Evolutionary conservation across 2,797 vertebrate species (phyloP), one percentile per base, ranked within the genome.

Genomic region (Clarias platycephalus): DNA sequence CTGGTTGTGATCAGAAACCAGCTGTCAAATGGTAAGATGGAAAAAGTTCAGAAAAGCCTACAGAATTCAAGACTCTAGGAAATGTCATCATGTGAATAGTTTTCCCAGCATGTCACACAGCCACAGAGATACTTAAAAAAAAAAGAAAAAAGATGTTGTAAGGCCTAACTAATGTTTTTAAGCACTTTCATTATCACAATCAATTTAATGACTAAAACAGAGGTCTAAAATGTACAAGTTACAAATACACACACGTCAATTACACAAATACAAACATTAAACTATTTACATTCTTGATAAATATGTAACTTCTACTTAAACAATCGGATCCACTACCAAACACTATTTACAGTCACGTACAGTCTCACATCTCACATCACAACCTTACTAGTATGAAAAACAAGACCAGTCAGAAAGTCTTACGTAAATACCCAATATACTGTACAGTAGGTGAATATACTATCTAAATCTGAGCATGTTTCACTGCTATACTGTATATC

Each of bases 41-140:
- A 40, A n/a, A 44, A 71, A 26, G 1, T 22, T 75, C 26, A 20
- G 49, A 8, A 31, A 75, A 75, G 7, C 44, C 22, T 53, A 6
- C 26, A 26, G 12, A 16, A 28, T 57, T 31, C 49, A 28, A 49
- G 53, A 74, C 5, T 55, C 53, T 12, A 18, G 44, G 16, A 26
- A 4, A 26, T 28, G 18, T 31, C 26, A 75, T 1, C 7, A 31
- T 31, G 20, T 24, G 31, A 24, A 60, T 24, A 20, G 7, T 60
- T 77, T 76, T 77, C 28, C 20, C 31, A 37, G 31, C 53, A 1
- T 76, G 74, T 10, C 20, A 78, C 75, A 60, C 12, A 83, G 74
- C 31, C 20, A 78, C 75, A 60, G 5, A 83, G 1, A 40, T 37
- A 68, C 0, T 71, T 44, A 24, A 15, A 71, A 37, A 24, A 15